A percentile compares a stretch with the other conserved stretches of the same genome.
These are phyloP conservation scores for Rhombomys opimus DNA, from an alignment of 2,113 vertebrate species.

Conservation along the genomic window DNA sequence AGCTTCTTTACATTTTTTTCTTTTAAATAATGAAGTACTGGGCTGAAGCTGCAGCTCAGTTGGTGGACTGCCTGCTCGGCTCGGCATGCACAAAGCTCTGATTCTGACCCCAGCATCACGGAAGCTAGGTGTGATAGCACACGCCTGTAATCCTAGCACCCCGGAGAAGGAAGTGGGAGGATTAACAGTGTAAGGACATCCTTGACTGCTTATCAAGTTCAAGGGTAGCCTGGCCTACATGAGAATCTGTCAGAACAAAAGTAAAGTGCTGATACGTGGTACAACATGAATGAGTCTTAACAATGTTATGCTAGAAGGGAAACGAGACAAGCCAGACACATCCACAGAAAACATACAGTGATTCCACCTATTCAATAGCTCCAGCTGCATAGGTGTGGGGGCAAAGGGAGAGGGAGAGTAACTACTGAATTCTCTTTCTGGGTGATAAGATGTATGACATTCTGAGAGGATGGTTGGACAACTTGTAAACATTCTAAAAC, in stretches of 20 bases:
- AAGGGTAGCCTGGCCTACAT: background rate
- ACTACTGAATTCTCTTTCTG: background rate
- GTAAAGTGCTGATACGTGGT: background rate
- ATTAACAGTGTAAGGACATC: background rate
- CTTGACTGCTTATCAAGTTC: background rate
- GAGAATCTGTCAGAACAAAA: background rate
- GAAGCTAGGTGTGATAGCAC: background rate
- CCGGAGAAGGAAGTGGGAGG: background rate
- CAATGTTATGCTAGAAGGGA: background rate
- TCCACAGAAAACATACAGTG: background rate
- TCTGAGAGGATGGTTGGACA: background rate
- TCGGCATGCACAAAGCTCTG: too few relatives aligned
- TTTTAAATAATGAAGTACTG: background rate
- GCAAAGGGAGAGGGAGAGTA: background rate
- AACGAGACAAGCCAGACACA: background rate
- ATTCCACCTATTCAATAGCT: background rate
- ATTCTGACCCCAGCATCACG: background rate
- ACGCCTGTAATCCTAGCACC: background rate
- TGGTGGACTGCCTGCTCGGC: background rate
- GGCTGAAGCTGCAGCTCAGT: too few relatives aligned
- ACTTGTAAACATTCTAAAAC: background rate
- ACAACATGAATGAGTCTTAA: background rate
- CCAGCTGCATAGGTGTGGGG: background rate
- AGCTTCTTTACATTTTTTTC: background rate
- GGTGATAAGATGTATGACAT: background rate